phyloP scores from a whole-genome alignment of 2,888 invertebrate genomes.

The Baronia brevicornis region DNA sequence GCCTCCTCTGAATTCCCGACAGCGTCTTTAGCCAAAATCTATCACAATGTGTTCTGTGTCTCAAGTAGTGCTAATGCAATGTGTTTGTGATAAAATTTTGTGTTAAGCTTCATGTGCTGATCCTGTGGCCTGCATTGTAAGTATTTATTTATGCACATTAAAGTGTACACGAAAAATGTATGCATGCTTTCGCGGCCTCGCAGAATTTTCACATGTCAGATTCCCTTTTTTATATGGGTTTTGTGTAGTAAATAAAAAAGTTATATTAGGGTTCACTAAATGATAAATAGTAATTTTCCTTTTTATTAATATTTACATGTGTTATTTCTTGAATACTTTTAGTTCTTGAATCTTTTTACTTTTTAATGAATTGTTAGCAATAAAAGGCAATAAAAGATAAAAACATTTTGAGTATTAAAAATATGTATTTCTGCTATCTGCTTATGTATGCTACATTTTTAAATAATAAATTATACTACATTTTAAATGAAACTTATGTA shows the following conservation, averaged over 20 bases:
- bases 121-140: conserved; percentile 14
- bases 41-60: conserved; percentile 20
- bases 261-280: not conserved
- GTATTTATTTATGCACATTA: not conserved
- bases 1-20: conserved; percentile 20
- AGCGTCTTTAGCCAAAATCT: conserved; percentile 33
- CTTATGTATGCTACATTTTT: no score
- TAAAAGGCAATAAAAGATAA: no score
- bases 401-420: no score
- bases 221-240: conserved; percentile 1
- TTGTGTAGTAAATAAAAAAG: conserved; percentile 7
- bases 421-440: no score
- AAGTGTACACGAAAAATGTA: not conserved
- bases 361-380: no score
- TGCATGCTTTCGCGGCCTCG: conserved; percentile 2
- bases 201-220: not conserved
- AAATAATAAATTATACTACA: no score
- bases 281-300: not conserved
- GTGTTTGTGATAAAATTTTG: conserved; percentile 30
- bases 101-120: no score
- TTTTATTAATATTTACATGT: not conserved
- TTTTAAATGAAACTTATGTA: no score
- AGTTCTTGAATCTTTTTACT: no score
- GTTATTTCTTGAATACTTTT: no score
- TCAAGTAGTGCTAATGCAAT: conserved; percentile 20